Evolutionary conservation across 1,140 invertebrate species (phyloP).

Genomic region (Lithobius niger): DNA sequence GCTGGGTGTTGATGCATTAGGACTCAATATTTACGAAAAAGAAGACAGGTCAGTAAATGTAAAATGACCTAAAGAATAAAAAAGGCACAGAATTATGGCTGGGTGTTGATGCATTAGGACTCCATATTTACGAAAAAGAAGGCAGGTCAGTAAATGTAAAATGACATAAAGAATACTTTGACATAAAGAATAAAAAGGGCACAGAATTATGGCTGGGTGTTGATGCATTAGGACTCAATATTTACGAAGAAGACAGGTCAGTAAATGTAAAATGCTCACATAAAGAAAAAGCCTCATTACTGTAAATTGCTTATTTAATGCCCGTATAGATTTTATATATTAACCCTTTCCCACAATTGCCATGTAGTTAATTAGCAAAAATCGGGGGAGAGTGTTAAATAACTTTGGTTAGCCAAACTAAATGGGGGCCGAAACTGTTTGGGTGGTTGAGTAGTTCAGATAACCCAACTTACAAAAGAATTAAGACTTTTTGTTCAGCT

Average conservation of each 20-base stretch:
- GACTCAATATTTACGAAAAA: constrained; percentile 96
- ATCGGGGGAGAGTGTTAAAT: no score
- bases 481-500: no score
- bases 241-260: constrained; percentile 58
- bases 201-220: constrained; percentile 57
- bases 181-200: constrained; percentile 60
- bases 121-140: constrained; percentile 61
- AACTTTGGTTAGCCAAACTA: no score
- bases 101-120: constrained; percentile 61
- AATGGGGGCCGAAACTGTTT: no score
- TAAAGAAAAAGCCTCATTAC: no score
- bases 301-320: constrained; percentile 13
- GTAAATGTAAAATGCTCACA: no score
- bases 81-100: constrained; percentile 56
- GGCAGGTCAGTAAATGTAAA: constrained; percentile 40
- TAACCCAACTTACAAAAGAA: no score
- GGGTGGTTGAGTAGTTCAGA: no score
- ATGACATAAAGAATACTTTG: constrained; percentile 41
- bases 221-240: constrained; percentile 63
- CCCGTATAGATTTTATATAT: no score
- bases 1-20: constrained; percentile 92
- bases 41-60: constrained; percentile 81
- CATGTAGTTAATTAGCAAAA: no score
- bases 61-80: constrained; percentile 57
- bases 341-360: no score